A percentile compares a stretch with the other conserved stretches of the same genome.
phyloP scores from a whole-genome alignment of 2,797 vertebrate genomes.

The Onychomys leucogaster region DNA sequence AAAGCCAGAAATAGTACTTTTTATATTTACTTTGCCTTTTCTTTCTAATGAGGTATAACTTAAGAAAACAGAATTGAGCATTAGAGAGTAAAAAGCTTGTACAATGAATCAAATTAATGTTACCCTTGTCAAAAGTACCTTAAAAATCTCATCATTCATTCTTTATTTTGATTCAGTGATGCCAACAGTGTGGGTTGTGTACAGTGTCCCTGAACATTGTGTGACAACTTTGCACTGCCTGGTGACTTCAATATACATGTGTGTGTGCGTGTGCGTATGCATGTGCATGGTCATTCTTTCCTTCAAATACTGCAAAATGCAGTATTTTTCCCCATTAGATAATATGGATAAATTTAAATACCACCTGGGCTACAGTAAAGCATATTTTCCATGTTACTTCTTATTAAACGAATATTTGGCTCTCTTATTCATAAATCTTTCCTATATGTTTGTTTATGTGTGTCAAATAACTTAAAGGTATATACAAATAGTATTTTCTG shows the following conservation, averaged over 20 bases:
- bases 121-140: constrained; percentile 2
- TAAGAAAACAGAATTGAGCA: constrained; percentile 32
- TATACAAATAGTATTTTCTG: constrained; percentile 61
- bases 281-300: background rate
- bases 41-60: constrained; percentile 1
- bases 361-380: background rate
- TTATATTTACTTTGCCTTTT: background rate
- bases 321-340: background rate
- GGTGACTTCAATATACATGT: background rate
- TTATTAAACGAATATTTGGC: constrained; percentile 26
- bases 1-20: background rate
- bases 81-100: background rate
- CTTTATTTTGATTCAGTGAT: background rate
- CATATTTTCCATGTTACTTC: constrained; percentile 53
- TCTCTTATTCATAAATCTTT: constrained; percentile 33
- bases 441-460: constrained; percentile 68
- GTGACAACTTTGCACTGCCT: background rate
- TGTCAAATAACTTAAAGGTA: constrained; percentile 64
- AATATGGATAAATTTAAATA: constrained; percentile 34
- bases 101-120: background rate
- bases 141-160: background rate
- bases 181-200: background rate
- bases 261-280: background rate
- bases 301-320: background rate
- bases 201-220: background rate